Base-by-base conservation (phyloP, 2,113 vertebrate genomes). In the Lampris megalopsis region DNA sequence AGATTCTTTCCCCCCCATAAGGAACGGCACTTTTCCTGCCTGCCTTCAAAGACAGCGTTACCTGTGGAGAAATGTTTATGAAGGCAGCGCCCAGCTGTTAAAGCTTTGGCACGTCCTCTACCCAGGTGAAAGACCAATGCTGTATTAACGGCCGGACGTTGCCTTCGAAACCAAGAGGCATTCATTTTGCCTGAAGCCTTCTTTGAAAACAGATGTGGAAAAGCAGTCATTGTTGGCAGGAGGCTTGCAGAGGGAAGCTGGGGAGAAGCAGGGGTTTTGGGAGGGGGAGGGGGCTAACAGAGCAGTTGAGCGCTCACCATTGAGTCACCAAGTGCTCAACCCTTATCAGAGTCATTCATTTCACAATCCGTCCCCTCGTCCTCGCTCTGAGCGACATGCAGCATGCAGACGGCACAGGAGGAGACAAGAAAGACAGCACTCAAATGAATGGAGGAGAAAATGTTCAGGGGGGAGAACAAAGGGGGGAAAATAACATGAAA, bases 301-400 rank as follows among this genome's bases (percentile, higher is more conserved):
- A 90, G 83, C 79, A 79, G 84, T 91, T 82, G 80, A 90, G 89
- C 82, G 93, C 95, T 97, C 95, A 96, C 96, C 95, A 80, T 77
- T 92, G 91, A 93, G 91, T 90, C 85, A 93, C 92, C 24, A 94
- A 90, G 71, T 71, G 84, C 82, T 91, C 94, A 94, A 89, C 93
- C 81, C 94, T 95, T 96, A 96, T 96, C 95, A 95, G 95, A 97
- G 93, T 94, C 95, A 95, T 95, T 95, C 93, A 94, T 94, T 94
- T 95, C 93, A 91, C 91, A 95, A 95, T 96, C 94, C 82, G 89
- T 94, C 81, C 96, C 95, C 87, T 96, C 93, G 49, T 96, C 94
- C 89, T 95, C 94, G 80, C 95, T 96, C 96, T 96, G 95, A 94
- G 77, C 77, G 77, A 83, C 90, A 88, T 89, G 91, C 91, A 90